These are phyloP conservation scores for Cydia strobilella DNA, from an alignment of 1,140 invertebrate genomes.

Conservation along the genomic window DNA sequence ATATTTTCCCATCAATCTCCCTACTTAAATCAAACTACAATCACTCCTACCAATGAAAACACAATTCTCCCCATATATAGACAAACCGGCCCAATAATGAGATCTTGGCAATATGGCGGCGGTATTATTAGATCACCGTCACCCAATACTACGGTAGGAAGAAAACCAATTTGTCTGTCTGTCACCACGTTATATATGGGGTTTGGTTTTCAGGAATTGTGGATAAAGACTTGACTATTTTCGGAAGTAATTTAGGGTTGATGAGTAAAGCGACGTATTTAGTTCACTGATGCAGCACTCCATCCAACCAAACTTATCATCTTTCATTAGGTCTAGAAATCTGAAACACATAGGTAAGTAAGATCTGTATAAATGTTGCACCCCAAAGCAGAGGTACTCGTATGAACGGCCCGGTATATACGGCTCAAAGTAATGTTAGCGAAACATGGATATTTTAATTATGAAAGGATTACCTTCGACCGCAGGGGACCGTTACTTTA, in stretches of 20 bases:
- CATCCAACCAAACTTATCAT: too few relatives aligned
- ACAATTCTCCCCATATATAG: conserved; percentile 41
- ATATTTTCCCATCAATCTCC: background rate
- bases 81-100: conserved; percentile 35
- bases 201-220: conserved; percentile 7
- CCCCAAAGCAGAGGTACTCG: too few relatives aligned
- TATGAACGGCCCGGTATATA: too few relatives aligned
- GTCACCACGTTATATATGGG: conserved; percentile 58
- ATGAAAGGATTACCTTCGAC: too few relatives aligned
- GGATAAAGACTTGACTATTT: conserved; percentile 3
- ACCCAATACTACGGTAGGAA: conserved; percentile 32
- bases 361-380: too few relatives aligned
- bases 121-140: conserved; percentile 27
- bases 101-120: conserved; percentile 6
- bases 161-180: conserved; percentile 65
- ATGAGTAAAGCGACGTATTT: background rate
- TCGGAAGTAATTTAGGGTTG: background rate
- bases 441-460: too few relatives aligned
- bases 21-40: conserved; percentile 32
- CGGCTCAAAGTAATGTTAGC: too few relatives aligned
- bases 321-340: too few relatives aligned
- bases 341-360: too few relatives aligned
- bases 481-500: too few relatives aligned
- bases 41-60: conserved; percentile 43
- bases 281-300: too few relatives aligned